Percentiles rank a stretch among this genome's conserved stretches.
phyloP scores from a whole-genome alignment of 2,797 vertebrate species.

The Adelosebastes latens region DNA sequence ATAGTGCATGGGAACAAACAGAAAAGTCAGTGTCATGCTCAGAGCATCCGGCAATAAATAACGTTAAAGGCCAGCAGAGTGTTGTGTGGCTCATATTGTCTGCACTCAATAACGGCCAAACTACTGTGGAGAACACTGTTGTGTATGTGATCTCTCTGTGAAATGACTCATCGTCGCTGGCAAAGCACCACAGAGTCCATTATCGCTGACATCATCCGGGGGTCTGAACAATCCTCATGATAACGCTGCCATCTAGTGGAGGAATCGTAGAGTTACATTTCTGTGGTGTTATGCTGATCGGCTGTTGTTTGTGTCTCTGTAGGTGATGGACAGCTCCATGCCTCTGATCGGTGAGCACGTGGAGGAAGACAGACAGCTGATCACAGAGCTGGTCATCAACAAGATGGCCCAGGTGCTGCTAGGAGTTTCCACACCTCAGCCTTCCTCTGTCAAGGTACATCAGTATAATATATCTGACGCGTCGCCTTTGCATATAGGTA shows the following conservation, averaged over 20 bases:
- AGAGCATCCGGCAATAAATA: slow-evolving; percentile 30
- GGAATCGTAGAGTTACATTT: background rate
- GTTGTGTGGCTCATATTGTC: slow-evolving; percentile 5
- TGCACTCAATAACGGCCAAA: slow-evolving; percentile 1
- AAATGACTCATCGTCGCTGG: slow-evolving; percentile 50
- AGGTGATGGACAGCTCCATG: slow-evolving; percentile 99
- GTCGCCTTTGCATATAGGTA: background rate
- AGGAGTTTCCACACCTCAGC: slow-evolving; percentile 82
- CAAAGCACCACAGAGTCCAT: slow-evolving; percentile 20
- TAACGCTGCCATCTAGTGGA: slow-evolving; percentile 67
- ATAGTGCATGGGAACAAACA: slow-evolving; percentile 38
- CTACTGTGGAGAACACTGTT: background rate
- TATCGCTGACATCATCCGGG: background rate
- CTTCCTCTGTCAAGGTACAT: slow-evolving; percentile 81
- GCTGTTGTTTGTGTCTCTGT: slow-evolving; percentile 22
- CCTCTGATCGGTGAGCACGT: slow-evolving; percentile 95
- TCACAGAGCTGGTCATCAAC: slow-evolving; percentile 91
- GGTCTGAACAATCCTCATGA: background rate
- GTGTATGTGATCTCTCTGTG: slow-evolving; percentile 25
- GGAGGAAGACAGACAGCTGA: slow-evolving; percentile 95
- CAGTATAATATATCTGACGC: background rate
- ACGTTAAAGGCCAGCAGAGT: slow-evolving; percentile 23
- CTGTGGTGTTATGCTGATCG: no score
- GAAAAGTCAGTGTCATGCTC: slow-evolving; percentile 17
- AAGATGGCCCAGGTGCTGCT: slow-evolving; percentile 88